phyloP scores from a whole-genome alignment of 2,888 invertebrate species.

The Hydroisotoma schaefferi region DNA sequence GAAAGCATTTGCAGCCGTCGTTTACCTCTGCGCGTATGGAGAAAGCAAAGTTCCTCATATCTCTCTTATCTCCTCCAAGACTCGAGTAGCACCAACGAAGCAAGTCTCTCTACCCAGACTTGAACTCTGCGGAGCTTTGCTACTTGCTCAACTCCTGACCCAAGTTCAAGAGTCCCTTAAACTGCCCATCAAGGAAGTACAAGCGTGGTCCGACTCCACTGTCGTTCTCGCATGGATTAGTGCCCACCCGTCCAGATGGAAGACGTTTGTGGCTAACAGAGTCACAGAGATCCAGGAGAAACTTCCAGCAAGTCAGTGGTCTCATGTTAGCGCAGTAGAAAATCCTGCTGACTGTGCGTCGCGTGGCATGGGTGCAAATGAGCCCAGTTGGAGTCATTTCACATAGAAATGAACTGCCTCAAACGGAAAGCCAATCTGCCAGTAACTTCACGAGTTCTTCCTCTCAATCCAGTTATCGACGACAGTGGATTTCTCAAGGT shows the following conservation, averaged over 20 bases:
- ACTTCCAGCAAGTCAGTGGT: conserved; percentile 36
- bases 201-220: conserved; percentile 48
- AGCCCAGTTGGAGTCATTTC: conserved; percentile 5
- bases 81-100: conserved; percentile 45
- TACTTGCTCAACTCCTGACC: conserved; percentile 41
- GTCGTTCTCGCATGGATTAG: conserved; percentile 49
- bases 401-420: not conserved
- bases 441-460: conserved; percentile 13
- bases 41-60: not conserved
- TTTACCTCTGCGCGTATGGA: conserved; percentile 33
- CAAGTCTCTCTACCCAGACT: conserved; percentile 47
- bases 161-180: conserved; percentile 11
- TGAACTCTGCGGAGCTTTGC: conserved; percentile 49
- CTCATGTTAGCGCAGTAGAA: conserved; percentile 43
- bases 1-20: conserved; percentile 43
- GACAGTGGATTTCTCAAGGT: conserved; percentile 28
- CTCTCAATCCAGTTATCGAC: conserved; percentile 38
- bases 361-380: not conserved
- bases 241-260: conserved; percentile 35
- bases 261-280: conserved; percentile 47
- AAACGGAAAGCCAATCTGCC: not conserved
- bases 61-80: conserved; percentile 39
- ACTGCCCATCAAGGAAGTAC: conserved; percentile 10
- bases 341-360: conserved; percentile 50
- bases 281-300: conserved; percentile 41